Evolutionary conservation across 1,140 invertebrate genomes (phyloP).

Genomic region (Drosophila ironensis): DNA sequence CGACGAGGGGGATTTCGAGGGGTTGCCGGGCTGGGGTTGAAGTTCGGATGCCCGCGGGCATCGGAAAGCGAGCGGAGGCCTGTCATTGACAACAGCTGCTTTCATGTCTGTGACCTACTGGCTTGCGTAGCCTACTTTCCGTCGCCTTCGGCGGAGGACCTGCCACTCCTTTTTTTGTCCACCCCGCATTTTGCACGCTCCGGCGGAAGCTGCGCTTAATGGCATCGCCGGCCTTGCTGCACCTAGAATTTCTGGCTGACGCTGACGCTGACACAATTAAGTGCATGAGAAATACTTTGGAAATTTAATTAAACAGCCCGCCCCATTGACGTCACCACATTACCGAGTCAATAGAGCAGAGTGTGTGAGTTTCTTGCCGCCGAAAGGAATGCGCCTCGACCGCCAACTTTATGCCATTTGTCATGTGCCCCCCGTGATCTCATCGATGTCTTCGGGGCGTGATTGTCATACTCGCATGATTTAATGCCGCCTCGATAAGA

Average conservation of each 20-base stretch:
- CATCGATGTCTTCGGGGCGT: slow-evolving; percentile 17
- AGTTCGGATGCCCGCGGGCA: slow-evolving; percentile 6
- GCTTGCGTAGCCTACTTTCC: slow-evolving; percentile 72
- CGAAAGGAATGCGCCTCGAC: slow-evolving; percentile 8
- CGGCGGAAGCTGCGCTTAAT: slow-evolving; percentile 52
- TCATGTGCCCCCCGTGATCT: slow-evolving; percentile 32
- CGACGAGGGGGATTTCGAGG: not conserved
- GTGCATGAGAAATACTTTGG: slow-evolving; percentile 69
- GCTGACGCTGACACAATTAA: slow-evolving; percentile 69
- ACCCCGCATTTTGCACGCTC: not conserved
- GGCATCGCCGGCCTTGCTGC: slow-evolving; percentile 29
- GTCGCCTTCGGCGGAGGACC: slow-evolving; percentile 18
- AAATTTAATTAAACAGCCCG: slow-evolving; percentile 67
- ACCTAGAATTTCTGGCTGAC: slow-evolving; percentile 5
- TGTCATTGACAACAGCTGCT: slow-evolving; percentile 61
- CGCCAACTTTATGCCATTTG: slow-evolving; percentile 7
- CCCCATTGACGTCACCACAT: slow-evolving; percentile 55
- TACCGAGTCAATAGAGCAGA: slow-evolving; percentile 3
- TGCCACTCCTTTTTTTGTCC: not conserved
- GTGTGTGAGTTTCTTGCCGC: slow-evolving; percentile 18
- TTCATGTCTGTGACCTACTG: slow-evolving; percentile 70
- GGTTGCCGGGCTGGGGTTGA: not conserved
- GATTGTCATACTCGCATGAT: slow-evolving; percentile 37
- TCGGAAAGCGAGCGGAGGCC: slow-evolving; percentile 8
- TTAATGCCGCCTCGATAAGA: slow-evolving; percentile 27